Evolutionary conservation across 2,113 vertebrate species (phyloP).

Genomic region (Pycnonotus jocosus): DNA sequence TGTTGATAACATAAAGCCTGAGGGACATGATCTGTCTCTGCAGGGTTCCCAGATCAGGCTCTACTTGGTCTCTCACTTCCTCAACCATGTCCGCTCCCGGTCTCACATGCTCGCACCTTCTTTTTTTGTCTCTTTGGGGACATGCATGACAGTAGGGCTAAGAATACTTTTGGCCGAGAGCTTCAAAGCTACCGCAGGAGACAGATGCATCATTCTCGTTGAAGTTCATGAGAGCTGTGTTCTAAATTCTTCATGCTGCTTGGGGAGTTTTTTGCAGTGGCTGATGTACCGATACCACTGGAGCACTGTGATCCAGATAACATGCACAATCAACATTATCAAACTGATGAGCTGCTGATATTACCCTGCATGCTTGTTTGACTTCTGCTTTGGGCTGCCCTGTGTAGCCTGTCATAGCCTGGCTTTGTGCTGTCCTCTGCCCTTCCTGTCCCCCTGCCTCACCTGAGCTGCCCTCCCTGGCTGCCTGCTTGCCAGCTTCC

Average conservation of each 20-base stretch:
- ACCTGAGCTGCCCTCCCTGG: slow-evolving; percentile 24
- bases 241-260: slow-evolving; percentile 46
- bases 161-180: slow-evolving; percentile 61
- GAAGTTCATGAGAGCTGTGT: slow-evolving; percentile 30
- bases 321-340: not conserved
- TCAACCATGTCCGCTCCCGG: slow-evolving; percentile 46
- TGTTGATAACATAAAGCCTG: slow-evolving; percentile 53
- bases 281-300: slow-evolving; percentile 7
- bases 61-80: slow-evolving; percentile 58
- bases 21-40: slow-evolving; percentile 31
- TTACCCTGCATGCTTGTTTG: not conserved
- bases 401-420: not conserved
- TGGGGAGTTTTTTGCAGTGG: slow-evolving; percentile 7
- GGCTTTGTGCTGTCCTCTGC: not conserved
- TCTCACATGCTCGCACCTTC: slow-evolving; percentile 58
- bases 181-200: slow-evolving; percentile 58
- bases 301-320: not conserved
- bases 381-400: not conserved
- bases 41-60: slow-evolving; percentile 46
- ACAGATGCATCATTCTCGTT: slow-evolving; percentile 53
- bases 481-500: slow-evolving; percentile 33
- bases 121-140: slow-evolving; percentile 65
- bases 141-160: slow-evolving; percentile 63
- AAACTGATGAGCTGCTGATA: not conserved
- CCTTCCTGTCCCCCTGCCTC: slow-evolving; percentile 6